Percentiles rank a stretch among this genome's conserved stretches.
Conservation (phyloP, 2,888 invertebrate genomes). For the Agrochola macilenta region DNA sequence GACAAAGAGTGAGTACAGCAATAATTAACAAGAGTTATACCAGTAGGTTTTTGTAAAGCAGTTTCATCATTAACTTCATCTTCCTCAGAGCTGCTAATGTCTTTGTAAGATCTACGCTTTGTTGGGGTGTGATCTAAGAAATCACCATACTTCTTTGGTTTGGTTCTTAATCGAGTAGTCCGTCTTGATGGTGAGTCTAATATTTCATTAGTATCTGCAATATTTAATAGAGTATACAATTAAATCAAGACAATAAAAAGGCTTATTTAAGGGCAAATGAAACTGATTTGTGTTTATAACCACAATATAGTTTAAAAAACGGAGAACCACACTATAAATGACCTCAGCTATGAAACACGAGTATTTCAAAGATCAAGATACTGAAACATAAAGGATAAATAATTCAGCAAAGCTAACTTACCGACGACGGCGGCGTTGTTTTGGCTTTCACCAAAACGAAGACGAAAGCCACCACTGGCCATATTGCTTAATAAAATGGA, state of each 20-base stretch:
- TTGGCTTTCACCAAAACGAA: slow-evolving; percentile 49
- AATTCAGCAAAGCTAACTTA: slow-evolving; percentile 19
- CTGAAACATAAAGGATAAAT: neutral
- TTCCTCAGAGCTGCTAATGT: slow-evolving; percentile 68
- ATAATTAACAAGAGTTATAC: slow-evolving; percentile 61
- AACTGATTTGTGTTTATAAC: slow-evolving; percentile 6
- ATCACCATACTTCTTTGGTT: slow-evolving; percentile 84
- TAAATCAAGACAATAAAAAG: neutral
- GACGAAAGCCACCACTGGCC: slow-evolving; percentile 60
- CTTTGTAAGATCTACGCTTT: slow-evolving; percentile 70
- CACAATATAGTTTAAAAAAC: neutral
- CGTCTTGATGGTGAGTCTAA: slow-evolving; percentile 77
- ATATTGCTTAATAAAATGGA: slow-evolving; percentile 24
- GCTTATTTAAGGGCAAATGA: neutral
- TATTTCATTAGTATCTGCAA: slow-evolving; percentile 51
- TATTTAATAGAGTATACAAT: neutral
- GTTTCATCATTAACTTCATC: slow-evolving; percentile 73
- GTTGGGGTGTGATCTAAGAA: slow-evolving; percentile 77
- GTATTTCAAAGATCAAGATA: neutral
- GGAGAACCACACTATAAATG: neutral
- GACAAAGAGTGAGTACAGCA: neutral
- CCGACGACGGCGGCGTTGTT: slow-evolving; percentile 30
- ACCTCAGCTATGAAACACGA: neutral
- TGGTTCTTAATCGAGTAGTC: slow-evolving; percentile 77
- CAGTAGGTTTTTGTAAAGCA: slow-evolving; percentile 78